Evolutionary conservation across 2,888 invertebrate genomes (phyloP), one percentile per base, ranked within the genome.

Genomic region (Cactoblastis cactorum): DNA sequence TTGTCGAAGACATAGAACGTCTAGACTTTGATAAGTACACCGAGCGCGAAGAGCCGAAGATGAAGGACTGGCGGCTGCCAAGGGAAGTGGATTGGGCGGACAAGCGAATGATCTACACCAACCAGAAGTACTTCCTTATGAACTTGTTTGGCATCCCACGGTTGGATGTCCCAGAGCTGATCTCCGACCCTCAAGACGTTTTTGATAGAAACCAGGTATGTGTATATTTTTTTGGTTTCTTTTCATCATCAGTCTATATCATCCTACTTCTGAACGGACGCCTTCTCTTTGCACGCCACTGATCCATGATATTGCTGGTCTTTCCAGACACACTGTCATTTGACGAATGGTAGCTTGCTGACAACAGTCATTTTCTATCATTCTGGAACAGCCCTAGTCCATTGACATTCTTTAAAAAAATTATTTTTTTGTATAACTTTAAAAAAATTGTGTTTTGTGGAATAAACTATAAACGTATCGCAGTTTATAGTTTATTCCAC

Each of bases 1-100:
- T 89, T 0, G 93, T 96, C 0, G 96, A 98, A 74, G 98, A 98
- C 79, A 94, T 98, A 39, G 97, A 98, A 81, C 90, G 94, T 32
- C 89, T 97, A 35, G 91, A 95, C 79, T 94, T 95, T 67, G 92
- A 92, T 18, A 73, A 83, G 56, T 91, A 90, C 65, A 90, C 90
- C 0, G 77, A 86, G 12, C 87, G 92, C 22, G 92, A 94, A 58
- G 93, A 95, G 49, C 86, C 91, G 2, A 95, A 95, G 82, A 86
- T 96, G 90, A 85, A 90, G 64, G 96, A 97, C 81, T 98, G 97
- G 97, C 86, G 91, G 2, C 83, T 93, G 0, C 69, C 79, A 52
- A 49, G 82, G 11, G 93, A 94, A 63, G 77, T 90, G 60, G 92
- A 93, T 8, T 94, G 93, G 92, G 91, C 91, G 0, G 90, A 91